Percentiles rank a stretch among this genome's conserved stretches.
phyloP scores from a whole-genome alignment of 1,140 invertebrate genomes.

The Dendroctonus ponderosae region DNA sequence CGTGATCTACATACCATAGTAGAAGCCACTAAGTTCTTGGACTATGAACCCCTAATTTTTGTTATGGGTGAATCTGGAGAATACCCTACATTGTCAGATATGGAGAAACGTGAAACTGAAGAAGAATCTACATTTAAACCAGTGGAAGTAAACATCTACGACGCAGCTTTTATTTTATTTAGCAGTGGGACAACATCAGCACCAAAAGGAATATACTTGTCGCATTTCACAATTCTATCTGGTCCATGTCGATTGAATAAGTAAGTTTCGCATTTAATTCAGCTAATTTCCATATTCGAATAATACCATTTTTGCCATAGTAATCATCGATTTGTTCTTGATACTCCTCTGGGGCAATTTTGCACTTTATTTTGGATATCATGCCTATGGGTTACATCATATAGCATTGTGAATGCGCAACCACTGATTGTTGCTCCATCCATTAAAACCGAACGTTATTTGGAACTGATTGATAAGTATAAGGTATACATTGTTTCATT shows the following conservation, averaged over 20 bases:
- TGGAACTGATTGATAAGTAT: slow-evolving; percentile 2
- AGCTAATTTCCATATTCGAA: background rate
- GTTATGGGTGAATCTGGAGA: slow-evolving; percentile 29
- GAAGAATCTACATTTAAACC: slow-evolving; percentile 30
- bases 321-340: background rate
- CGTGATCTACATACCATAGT: slow-evolving; percentile 17
- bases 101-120: slow-evolving; percentile 12
- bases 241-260: background rate
- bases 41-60: slow-evolving; percentile 19
- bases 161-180: slow-evolving; percentile 52
- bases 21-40: slow-evolving; percentile 11
- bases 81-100: slow-evolving; percentile 21
- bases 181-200: slow-evolving; percentile 76
- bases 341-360: background rate
- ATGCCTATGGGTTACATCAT: background rate
- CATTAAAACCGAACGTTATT: background rate
- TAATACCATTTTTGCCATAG: background rate
- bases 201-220: slow-evolving; percentile 60
- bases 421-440: background rate
- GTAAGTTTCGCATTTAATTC: slow-evolving; percentile 6
- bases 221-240: slow-evolving; percentile 8
- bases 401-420: background rate
- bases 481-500: background rate
- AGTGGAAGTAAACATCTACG: slow-evolving; percentile 19
- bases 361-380: background rate